These are phyloP conservation scores for Lasioglossum vierecki DNA, from an alignment of 2,888 invertebrate species.

Conservation along the genomic window DNA sequence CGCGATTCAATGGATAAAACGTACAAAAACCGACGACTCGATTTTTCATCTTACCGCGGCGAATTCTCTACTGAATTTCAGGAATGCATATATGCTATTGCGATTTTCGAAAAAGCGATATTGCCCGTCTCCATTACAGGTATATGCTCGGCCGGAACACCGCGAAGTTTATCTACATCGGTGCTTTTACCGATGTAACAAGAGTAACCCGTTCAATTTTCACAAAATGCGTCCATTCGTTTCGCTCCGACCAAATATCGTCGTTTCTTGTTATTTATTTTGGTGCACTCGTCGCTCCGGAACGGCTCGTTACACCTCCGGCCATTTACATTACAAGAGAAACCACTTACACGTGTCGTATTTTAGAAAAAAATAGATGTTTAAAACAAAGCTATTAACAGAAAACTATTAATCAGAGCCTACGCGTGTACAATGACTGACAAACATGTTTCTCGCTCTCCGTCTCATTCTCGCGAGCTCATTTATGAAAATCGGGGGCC, in stretches of 20 bases:
- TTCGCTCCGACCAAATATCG: neutral
- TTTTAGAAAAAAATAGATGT: neutral
- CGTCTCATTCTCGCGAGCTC: neutral
- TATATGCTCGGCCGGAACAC: neutral
- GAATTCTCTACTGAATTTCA: neutral
- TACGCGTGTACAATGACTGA: neutral
- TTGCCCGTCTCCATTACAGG: neutral
- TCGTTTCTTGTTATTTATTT: neutral
- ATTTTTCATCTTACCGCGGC: neutral
- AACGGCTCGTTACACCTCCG: neutral
- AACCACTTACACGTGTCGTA: constrained; percentile 2
- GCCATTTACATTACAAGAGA: constrained; percentile 1
- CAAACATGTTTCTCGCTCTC: neutral
- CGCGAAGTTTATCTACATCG: neutral
- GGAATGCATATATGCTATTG: neutral
- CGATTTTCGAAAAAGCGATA: neutral
- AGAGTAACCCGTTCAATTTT: neutral
- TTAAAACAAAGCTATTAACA: neutral
- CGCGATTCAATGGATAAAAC: neutral
- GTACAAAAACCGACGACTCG: neutral
- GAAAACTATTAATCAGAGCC: constrained; percentile 1
- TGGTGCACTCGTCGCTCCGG: neutral
- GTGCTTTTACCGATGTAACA: constrained; percentile 1
- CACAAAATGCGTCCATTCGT: neutral
- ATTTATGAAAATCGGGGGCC: neutral